phyloP scores from a whole-genome alignment of 64 coral and sea anemone genomes.

The Hydrozoanthus tunicans region DNA sequence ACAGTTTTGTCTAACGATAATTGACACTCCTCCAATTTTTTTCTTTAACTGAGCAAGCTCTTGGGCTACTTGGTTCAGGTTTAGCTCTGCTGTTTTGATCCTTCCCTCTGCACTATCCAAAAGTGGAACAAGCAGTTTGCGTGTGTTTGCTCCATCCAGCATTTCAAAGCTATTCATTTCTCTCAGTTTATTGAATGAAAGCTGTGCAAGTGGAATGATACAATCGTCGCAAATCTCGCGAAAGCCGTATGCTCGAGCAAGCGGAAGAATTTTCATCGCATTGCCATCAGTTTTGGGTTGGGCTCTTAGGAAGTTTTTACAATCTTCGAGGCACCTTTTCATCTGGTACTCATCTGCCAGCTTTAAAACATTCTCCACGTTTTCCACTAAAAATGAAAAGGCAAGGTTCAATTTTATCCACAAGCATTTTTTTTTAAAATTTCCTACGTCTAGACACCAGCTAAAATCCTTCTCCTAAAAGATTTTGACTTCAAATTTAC shows the following conservation, averaged over 20 bases:
- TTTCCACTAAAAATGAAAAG: no score
- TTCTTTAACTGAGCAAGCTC: not conserved
- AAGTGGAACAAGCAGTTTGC: not conserved
- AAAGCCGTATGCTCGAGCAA: not conserved
- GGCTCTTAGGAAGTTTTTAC: no score
- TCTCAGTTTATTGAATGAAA: not conserved
- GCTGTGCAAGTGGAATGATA: not conserved
- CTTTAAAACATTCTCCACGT: no score
- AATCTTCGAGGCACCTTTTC: no score
- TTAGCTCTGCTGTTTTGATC: not conserved
- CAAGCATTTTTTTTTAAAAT: no score
- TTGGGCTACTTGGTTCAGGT: not conserved
- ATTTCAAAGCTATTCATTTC: not conserved
- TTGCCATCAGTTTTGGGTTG: no score
- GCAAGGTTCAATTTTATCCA: no score
- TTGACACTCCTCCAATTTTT: not conserved
- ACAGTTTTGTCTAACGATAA: not conserved
- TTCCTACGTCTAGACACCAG: no score
- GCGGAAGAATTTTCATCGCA: constrained; percentile 3
- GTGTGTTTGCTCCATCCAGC: constrained; percentile 12
- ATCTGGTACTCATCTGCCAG: no score
- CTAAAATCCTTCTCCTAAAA: no score
- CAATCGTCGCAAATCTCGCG: not conserved
- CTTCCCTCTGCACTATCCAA: not conserved
- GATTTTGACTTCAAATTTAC: no score